Percentiles rank a stretch among this genome's conserved stretches.
Conservation (phyloP, 1,140 invertebrate species). For the Melitaea cinxia region DNA sequence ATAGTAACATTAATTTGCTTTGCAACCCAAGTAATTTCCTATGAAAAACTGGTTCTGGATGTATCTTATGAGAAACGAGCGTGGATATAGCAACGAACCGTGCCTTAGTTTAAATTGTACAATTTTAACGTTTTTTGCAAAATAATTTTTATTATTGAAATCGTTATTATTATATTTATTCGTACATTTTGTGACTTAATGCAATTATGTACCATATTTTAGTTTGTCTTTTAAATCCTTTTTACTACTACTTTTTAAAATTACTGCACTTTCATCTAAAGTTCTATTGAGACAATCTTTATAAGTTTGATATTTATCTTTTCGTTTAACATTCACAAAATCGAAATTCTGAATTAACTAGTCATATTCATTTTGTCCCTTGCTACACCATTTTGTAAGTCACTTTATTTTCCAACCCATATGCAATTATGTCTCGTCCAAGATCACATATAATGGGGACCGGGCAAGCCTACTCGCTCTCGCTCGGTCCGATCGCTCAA, state of each 20-base stretch:
- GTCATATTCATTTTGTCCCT: slow-evolving; percentile 2
- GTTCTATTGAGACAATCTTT: not conserved
- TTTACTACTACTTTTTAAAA: too few relatives aligned
- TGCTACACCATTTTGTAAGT: slow-evolving; percentile 9
- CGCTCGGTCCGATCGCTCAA: slow-evolving; percentile 72
- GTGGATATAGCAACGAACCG: not conserved
- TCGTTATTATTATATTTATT: not conserved
- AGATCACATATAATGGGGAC: slow-evolving; percentile 75
- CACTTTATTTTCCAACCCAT: slow-evolving; percentile 66
- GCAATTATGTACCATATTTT: not conserved
- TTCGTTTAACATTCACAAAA: not conserved
- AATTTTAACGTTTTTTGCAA: slow-evolving; percentile 14
- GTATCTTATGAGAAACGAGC: slow-evolving; percentile 29
- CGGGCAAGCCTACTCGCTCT: slow-evolving; percentile 60
- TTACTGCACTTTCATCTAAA: too few relatives aligned
- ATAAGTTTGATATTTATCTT: not conserved
- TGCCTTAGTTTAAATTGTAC: slow-evolving; percentile 25
- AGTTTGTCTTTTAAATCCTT: too few relatives aligned
- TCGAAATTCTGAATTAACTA: not conserved
- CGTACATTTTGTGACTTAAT: not conserved
- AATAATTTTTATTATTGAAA: slow-evolving; percentile 3
- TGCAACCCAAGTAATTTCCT: slow-evolving; percentile 46
- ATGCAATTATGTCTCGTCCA: slow-evolving; percentile 77
- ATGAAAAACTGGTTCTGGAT: slow-evolving; percentile 50
- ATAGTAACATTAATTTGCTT: slow-evolving; percentile 46